Conservation (phyloP, 2,113 vertebrate species). For the Megaceryle maxima region DNA sequence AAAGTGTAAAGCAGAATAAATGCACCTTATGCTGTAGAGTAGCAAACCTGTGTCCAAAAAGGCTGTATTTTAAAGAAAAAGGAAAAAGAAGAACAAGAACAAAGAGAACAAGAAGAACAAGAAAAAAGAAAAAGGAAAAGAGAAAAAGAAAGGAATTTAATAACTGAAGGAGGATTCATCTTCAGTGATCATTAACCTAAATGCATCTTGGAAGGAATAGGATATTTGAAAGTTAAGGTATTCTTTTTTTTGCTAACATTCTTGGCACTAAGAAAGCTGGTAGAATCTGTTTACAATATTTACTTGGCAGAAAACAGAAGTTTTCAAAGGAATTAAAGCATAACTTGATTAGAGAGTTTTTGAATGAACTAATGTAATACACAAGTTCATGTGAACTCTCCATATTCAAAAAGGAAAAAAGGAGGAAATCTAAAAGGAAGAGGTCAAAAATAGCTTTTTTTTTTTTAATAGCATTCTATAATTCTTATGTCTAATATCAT, state of each 20-base stretch:
- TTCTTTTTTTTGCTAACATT: not conserved
- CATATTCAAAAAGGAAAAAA: not conserved
- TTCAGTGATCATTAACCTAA: not conserved
- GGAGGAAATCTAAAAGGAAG: not conserved
- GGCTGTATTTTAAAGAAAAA: not conserved
- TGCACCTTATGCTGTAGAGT: not conserved
- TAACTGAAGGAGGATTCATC: rapidly evolving
- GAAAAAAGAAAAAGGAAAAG: not conserved
- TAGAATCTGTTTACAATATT: not conserved
- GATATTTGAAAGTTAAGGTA: not conserved
- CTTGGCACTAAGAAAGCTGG: not conserved
- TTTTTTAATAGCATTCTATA: not conserved
- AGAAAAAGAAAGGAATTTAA: not conserved
- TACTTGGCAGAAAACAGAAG: not conserved
- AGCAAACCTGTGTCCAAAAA: not conserved
- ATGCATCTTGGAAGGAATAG: not conserved
- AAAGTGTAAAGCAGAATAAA: not conserved
- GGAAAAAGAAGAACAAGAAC: not conserved
- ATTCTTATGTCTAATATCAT: not conserved
- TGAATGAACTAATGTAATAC: not conserved
- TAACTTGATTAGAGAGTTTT: not conserved
- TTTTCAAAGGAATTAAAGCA: not conserved
- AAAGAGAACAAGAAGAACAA: not conserved
- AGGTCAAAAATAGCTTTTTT: not conserved
- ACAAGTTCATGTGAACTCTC: not conserved